Conservation (phyloP, 2,888 invertebrate genomes). For the Ornithoptera priamus region DNA sequence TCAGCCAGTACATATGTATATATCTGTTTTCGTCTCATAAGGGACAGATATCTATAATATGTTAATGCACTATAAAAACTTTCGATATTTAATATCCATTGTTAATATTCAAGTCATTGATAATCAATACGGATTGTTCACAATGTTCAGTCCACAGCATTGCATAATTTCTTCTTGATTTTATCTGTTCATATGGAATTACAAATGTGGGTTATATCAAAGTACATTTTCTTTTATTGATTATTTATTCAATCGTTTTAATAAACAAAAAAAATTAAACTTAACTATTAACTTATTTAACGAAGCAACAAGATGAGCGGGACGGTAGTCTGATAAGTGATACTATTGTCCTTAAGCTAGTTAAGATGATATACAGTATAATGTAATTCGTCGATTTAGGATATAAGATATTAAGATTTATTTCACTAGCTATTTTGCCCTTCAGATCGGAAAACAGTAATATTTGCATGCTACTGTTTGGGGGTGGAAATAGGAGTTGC, state of each 20-base stretch:
- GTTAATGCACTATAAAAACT: constrained; percentile 10
- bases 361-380: no score
- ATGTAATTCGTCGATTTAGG: no score
- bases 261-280: background rate
- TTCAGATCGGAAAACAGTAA: no score
- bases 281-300: no score
- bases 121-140: constrained; percentile 26
- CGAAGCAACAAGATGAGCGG: no score
- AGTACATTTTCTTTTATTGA: background rate
- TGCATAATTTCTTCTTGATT: constrained; percentile 17
- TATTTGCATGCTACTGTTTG: no score
- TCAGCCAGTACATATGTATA: no score
- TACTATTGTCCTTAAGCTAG: no score
- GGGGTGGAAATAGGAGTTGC: no score
- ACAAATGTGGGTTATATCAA: background rate
- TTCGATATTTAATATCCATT: constrained; percentile 21
- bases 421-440: no score
- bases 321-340: no score
- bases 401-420: no score
- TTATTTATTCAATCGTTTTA: background rate
- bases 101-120: constrained; percentile 24
- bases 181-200: constrained; percentile 7
- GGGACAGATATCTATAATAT: background rate
- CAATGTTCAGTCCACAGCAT: constrained; percentile 9
- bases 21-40: background rate